Evolutionary conservation across 2,888 invertebrate genomes (phyloP).

Genomic region (Idaea straminata): DNA sequence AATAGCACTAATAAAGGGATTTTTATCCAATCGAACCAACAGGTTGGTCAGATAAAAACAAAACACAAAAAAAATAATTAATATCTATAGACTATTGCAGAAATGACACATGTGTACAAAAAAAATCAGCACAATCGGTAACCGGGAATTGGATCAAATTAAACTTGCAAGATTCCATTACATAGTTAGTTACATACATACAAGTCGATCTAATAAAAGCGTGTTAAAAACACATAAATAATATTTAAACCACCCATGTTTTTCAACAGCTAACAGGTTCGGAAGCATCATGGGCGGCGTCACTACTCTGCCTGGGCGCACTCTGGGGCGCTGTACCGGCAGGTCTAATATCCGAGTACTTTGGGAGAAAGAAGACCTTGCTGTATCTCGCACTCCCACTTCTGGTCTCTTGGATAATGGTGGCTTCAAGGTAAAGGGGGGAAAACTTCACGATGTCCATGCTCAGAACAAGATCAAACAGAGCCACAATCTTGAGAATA

Average conservation of each 20-base stretch:
- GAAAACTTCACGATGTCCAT: background rate
- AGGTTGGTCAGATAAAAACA: no score
- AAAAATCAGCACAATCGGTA: no score
- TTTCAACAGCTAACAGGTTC: constrained; percentile 12
- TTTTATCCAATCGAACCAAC: no score
- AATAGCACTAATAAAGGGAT: no score
- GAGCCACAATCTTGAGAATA: no score
- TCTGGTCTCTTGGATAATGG: constrained; percentile 77
- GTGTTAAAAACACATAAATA: background rate
- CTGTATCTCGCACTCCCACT: constrained; percentile 76
- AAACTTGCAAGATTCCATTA: no score
- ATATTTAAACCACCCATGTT: background rate
- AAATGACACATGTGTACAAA: no score
- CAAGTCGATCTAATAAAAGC: no score
- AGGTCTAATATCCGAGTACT: constrained; percentile 74
- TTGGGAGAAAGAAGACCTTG: constrained; percentile 78
- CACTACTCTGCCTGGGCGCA: constrained; percentile 78
- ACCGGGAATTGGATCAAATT: no score
- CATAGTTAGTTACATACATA: no score
- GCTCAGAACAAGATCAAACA: background rate
- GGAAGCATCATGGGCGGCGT: constrained; percentile 79
- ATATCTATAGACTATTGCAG: no score
- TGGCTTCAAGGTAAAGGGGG: constrained; percentile 73
- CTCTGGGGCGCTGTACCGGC: constrained; percentile 78
- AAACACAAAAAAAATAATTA: no score